Base-by-base conservation (phyloP, 1,140 invertebrate genomes). In the Brachionus sp. region DNA sequence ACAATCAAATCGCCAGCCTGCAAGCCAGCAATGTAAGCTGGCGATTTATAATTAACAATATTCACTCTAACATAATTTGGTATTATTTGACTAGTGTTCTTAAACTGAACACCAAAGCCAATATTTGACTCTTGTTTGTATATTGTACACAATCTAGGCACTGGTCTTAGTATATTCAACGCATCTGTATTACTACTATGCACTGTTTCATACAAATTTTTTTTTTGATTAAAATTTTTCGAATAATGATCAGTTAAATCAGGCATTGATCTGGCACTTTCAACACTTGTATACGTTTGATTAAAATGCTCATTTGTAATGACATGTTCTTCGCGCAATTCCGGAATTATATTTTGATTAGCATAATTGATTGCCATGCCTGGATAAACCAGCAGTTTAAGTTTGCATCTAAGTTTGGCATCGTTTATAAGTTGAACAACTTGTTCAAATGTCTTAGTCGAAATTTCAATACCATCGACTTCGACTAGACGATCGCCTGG, bases 11-110 rank as follows among this genome's bases (percentile, higher is more conserved):
- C 77, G 19, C 77, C 77, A 3, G 50, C 39, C 16, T 80, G 46
- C 35, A 80, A 6, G 12, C 77, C 77, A 35, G 77, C n/a, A 4
- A 80, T 23, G 25, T 80, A 80, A 13, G 77, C 77, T 50, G 77
- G 77, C 39, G 77, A 80, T 42, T 64, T 80, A 23, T 80, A 80
- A 42, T 80, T 80, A n/a, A 80, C 77, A 12, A 80, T 62, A n/a
- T 53, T 80, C 19, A 80, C 62, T 0, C 77, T 46, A 7, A 80
- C 57, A 37, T 80, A 80, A 66, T 80, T 80, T 25, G 77, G 77
- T 10, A 80, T 37, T 29, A 80, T 57, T 39, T 23, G 9, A 44
- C 33, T 62, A 7, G 16, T 25, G n/a, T 10, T 39, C 12, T 80
- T 80, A 10, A 16, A 33, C 16, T 80, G 77, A 9, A 80, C 77